Conservation (phyloP, 2,888 invertebrate species). For the Scaptomyza caliginosa region DNA sequence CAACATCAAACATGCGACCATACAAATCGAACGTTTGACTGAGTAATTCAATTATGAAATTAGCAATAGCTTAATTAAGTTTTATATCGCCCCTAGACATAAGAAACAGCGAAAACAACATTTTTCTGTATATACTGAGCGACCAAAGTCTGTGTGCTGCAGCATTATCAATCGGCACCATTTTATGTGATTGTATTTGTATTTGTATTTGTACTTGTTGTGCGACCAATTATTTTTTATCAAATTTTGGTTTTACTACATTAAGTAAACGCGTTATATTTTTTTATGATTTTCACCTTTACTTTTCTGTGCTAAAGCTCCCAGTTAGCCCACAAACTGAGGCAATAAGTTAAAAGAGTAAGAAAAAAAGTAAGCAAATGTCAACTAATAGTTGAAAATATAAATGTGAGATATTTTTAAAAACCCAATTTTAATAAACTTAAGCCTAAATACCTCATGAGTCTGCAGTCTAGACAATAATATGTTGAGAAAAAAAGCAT, state of each 20-base stretch:
- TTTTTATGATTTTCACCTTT: conserved; percentile 19
- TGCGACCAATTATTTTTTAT: conserved; percentile 5
- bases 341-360: not conserved
- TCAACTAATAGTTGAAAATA: not conserved
- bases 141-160: conserved; percentile 57
- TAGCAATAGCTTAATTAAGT: conserved; percentile 43
- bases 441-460: not conserved
- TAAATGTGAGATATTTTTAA: not conserved
- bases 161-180: conserved; percentile 25
- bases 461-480: not conserved
- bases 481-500: not conserved
- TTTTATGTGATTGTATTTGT: conserved; percentile 47
- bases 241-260: conserved; percentile 21
- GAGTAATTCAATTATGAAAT: conserved; percentile 48
- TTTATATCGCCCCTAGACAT: conserved; percentile 20
- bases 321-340: conserved; percentile 8
- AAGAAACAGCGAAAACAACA: conserved; percentile 5
- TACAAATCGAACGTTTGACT: conserved; percentile 81
- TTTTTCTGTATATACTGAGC: conserved; percentile 15
- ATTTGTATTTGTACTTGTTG: conserved; percentile 29
- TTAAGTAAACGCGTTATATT: conserved; percentile 27
- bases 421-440: not conserved
- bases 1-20: conserved; percentile 82
- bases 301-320: not conserved
- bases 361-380: not conserved